A percentile compares a stretch with the other conserved stretches of the same genome.
Evolutionary conservation across 2,113 vertebrate species (phyloP).

Genomic region (Menidia beryllina): DNA sequence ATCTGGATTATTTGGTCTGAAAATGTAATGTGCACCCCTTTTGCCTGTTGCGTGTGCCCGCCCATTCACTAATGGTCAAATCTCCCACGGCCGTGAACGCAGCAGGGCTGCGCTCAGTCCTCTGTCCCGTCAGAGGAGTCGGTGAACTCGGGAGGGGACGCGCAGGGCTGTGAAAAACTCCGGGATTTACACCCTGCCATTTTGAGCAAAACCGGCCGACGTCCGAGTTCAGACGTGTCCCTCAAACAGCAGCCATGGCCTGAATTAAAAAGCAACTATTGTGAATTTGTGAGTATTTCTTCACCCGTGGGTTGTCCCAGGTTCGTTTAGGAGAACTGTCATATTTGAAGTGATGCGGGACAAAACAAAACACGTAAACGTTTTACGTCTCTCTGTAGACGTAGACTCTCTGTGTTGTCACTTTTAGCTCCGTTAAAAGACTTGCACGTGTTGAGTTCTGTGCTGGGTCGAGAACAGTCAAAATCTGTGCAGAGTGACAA

Average conservation of each 20-base stretch:
- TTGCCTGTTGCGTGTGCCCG: neutral
- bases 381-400: conserved; percentile 1
- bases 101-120: conserved; percentile 38
- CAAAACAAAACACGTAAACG: neutral
- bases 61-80: fast-evolving
- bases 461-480: neutral
- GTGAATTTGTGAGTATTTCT: conserved; percentile 46
- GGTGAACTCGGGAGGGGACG: conserved; percentile 61
- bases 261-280: conserved; percentile 4
- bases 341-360: conserved; percentile 11
- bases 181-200: conserved; percentile 82
- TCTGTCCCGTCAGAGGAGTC: conserved; percentile 61
- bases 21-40: neutral
- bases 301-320: neutral
- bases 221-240: conserved; percentile 38
- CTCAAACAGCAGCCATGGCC: conserved; percentile 55
- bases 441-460: conserved; percentile 7
- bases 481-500: conserved; percentile 41
- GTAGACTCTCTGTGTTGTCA: conserved; percentile 13
- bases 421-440: conserved; percentile 3
- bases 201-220: conserved; percentile 75
- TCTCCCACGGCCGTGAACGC: conserved; percentile 59
- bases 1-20: neutral
- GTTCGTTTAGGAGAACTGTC: neutral
- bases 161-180: conserved; percentile 49